phyloP scores from a whole-genome alignment of 2,113 vertebrate genomes.

The Pimephales promelas region DNA sequence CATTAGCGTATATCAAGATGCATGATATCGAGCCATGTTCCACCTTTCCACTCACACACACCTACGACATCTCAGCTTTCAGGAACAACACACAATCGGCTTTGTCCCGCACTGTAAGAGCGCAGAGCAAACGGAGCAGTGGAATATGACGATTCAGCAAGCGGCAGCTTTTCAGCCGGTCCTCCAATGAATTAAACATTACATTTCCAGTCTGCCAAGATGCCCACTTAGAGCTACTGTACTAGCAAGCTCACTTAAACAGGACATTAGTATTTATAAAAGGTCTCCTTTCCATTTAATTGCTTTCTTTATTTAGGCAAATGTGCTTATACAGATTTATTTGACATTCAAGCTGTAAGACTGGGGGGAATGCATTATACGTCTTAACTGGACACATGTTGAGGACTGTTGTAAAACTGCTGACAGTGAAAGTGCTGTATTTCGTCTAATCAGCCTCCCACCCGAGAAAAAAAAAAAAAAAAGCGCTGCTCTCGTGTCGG shows the following conservation, averaged over 20 bases:
- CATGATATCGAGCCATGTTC: background rate
- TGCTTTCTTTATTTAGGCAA: constrained; percentile 43
- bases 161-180: constrained; percentile 20
- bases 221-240: constrained; percentile 25
- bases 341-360: constrained; percentile 37
- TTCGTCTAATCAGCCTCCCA: constrained; percentile 10
- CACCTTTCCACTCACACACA: background rate
- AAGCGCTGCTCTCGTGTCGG: background rate
- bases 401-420: constrained; percentile 14
- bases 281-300: constrained; percentile 38
- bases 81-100: constrained; percentile 7
- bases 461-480: constrained; percentile 17
- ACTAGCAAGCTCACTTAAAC: constrained; percentile 31
- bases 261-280: constrained; percentile 39
- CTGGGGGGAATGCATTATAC: constrained; percentile 5
- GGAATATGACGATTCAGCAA: constrained; percentile 47
- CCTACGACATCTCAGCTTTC: background rate
- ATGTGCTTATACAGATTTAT: constrained; percentile 42
- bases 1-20: constrained; percentile 9
- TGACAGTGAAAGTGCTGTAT: constrained; percentile 13
- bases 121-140: background rate
- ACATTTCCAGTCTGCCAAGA: constrained; percentile 28
- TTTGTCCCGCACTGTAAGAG: background rate
- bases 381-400: constrained; percentile 17
- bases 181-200: constrained; percentile 51